Percentiles rank a stretch among this genome's conserved stretches.
These are phyloP conservation scores for Tachina lurida DNA, from an alignment of 2,888 invertebrate genomes.

Conservation along the genomic window DNA sequence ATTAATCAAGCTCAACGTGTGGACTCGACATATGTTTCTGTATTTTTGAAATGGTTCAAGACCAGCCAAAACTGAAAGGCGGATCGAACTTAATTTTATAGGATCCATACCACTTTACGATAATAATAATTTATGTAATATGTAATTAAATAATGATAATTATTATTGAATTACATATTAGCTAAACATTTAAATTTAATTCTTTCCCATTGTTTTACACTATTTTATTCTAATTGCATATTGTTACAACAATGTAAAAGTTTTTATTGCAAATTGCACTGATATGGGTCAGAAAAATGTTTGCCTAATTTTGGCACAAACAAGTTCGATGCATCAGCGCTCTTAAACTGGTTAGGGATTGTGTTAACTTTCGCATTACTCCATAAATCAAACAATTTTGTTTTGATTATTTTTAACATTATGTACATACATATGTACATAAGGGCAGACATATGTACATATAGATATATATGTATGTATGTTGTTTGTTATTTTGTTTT, in stretches of 20 bases:
- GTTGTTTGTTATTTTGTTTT: slow-evolving; percentile 53
- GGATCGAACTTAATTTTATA: too few species aligned
- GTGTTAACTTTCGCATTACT: slow-evolving; percentile 47
- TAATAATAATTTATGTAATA: too few species aligned
- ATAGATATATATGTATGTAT: neutral
- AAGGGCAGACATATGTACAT: neutral
- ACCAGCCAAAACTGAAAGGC: too few species aligned
- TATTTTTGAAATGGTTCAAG: too few species aligned
- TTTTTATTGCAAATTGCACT: neutral
- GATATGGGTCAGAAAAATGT: neutral
- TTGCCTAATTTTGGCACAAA: neutral
- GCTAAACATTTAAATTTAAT: too few species aligned
- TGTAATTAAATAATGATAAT: too few species aligned
- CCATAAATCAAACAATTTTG: neutral
- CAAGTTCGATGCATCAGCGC: neutral
- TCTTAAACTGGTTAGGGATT: slow-evolving; percentile 64
- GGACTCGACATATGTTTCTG: too few species aligned
- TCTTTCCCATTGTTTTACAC: too few species aligned
- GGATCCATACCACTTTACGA: too few species aligned
- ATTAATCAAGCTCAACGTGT: too few species aligned
- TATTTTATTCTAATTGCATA: neutral
- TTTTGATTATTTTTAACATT: slow-evolving; percentile 45
- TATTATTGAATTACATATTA: too few species aligned
- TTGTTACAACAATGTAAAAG: neutral
- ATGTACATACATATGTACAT: neutral